A percentile compares a stretch with the other conserved stretches of the same genome.
Conservation (phyloP, 2,113 vertebrate genomes). For the Zosterops lateralis region DNA sequence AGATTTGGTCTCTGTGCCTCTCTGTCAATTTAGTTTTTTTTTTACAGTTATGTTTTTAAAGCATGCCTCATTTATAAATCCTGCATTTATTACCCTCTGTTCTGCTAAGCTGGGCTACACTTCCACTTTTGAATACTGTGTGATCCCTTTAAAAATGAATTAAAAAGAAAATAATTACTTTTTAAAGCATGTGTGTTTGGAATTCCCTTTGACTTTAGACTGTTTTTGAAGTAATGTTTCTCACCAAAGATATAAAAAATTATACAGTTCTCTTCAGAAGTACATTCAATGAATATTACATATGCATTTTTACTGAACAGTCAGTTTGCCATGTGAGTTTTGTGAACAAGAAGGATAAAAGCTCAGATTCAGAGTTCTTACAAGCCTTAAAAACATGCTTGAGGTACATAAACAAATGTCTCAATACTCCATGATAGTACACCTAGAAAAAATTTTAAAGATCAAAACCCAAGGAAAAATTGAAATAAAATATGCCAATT, state of each 20-base stretch:
- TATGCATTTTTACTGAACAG: slow-evolving; percentile 11
- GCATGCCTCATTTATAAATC: slow-evolving; percentile 32
- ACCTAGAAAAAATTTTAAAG: not conserved
- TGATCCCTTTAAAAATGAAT: slow-evolving; percentile 36
- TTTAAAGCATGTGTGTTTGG: not conserved
- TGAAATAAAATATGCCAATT: not conserved
- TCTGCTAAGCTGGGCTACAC: not conserved
- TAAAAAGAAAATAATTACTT: slow-evolving; percentile 48
- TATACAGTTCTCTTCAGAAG: slow-evolving; percentile 43
- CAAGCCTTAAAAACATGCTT: not conserved
- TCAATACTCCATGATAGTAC: not conserved
- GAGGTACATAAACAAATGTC: not conserved
- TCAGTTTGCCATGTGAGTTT: not conserved
- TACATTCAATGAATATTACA: slow-evolving; percentile 34
- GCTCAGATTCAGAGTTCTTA: slow-evolving; percentile 22
- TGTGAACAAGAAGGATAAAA: slow-evolving; percentile 38
- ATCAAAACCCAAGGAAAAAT: not conserved
- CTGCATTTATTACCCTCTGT: slow-evolving; percentile 12
- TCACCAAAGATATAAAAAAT: slow-evolving; percentile 22
- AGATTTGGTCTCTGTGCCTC: not conserved
- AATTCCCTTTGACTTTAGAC: slow-evolving; percentile 28
- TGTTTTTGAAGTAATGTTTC: slow-evolving; percentile 43
- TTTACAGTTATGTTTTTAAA: slow-evolving; percentile 9
- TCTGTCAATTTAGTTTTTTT: not conserved
- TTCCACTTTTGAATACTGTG: not conserved